A percentile compares a stretch with the other conserved stretches of the same genome.
Evolutionary conservation across 2,888 invertebrate genomes (phyloP).

Genomic region (Epistrophella euchroma): DNA sequence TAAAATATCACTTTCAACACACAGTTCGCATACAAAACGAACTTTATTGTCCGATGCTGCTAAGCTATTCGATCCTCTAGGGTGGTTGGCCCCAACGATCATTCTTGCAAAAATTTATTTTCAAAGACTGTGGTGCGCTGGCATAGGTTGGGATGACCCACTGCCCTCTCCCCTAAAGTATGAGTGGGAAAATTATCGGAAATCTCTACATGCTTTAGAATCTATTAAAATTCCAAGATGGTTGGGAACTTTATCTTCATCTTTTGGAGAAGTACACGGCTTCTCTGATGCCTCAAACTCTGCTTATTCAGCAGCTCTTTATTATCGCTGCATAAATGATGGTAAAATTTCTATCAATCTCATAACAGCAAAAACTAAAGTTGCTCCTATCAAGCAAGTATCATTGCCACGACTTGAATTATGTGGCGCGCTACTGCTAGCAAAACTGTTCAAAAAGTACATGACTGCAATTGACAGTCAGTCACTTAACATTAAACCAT

Average conservation of each 20-base stretch:
- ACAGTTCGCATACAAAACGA: slow-evolving; percentile 1
- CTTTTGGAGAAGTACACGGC: slow-evolving; percentile 36
- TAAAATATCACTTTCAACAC: slow-evolving; percentile 16
- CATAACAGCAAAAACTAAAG: slow-evolving; percentile 28
- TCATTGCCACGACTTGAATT: slow-evolving; percentile 74
- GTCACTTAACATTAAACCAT: background rate
- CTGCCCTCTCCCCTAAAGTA: background rate
- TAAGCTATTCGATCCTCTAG: slow-evolving; percentile 15
- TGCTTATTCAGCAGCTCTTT: slow-evolving; percentile 61
- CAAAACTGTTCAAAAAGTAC: background rate
- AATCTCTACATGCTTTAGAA: background rate
- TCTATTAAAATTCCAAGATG: slow-evolving; percentile 54
- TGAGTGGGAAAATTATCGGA: slow-evolving; percentile 12
- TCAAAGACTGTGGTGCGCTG: background rate
- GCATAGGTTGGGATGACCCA: slow-evolving; percentile 16
- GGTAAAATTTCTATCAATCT: slow-evolving; percentile 4
- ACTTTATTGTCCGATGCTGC: background rate
- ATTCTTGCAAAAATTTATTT: background rate
- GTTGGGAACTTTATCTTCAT: background rate
- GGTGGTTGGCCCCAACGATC: slow-evolving; percentile 2
- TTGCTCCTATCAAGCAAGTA: slow-evolving; percentile 44
- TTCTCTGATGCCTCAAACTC: slow-evolving; percentile 54
- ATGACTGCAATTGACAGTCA: background rate
- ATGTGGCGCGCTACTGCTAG: slow-evolving; percentile 39
- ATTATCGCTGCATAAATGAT: slow-evolving; percentile 15